Base-by-base conservation (phyloP, 2,797 vertebrate species). In the Eulemur albifrons region DNA sequence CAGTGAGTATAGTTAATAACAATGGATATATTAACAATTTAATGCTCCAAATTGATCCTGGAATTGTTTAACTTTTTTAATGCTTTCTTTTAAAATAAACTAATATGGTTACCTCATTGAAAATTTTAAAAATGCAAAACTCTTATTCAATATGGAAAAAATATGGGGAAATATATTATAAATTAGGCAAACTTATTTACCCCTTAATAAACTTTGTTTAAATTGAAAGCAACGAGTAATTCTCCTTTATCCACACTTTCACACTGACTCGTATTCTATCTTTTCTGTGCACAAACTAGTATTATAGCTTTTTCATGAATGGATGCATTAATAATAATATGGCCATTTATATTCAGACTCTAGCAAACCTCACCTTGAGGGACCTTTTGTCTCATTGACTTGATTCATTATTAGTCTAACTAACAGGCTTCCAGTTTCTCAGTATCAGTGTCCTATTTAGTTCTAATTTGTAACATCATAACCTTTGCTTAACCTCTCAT, bases 321-420 rank as follows among this genome's bases (percentile, higher is more conserved):
- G 93, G 82, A 96, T 96, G 25, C 69, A 94, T 98, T 98, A 98
- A 98, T 98, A 98, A 96, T 98, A 98, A 98, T 96, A 95, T 61
- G 59, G 90, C 52, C 93, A 98, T 98, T 98, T 98, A 96, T 98
- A 99, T 98, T 99, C 97, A 88, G 81, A 97, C 48, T 97, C 93
- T 73, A 97, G 75, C 93, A 97, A 90, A 73, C 82, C 93, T 98
- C 97, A 98, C 98, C 98, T 98, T 98, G 93, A 97, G 97, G 97
- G 97, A 98, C 90, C 82, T 94, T 98, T 98, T 98, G 97, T 98
- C 97, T 98, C 96, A 97, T 75, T 97, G 93, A 97, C 95, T 98
- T 98, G 95, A 98, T 98, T 98, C 97, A 98, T 98, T 98, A 98
- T 98, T 98, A 98, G 93, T 97, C 93, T 93, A 98, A 97, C 96